Base-by-base conservation (phyloP, 1,140 invertebrate species). In the Lucilia sericata region DNA sequence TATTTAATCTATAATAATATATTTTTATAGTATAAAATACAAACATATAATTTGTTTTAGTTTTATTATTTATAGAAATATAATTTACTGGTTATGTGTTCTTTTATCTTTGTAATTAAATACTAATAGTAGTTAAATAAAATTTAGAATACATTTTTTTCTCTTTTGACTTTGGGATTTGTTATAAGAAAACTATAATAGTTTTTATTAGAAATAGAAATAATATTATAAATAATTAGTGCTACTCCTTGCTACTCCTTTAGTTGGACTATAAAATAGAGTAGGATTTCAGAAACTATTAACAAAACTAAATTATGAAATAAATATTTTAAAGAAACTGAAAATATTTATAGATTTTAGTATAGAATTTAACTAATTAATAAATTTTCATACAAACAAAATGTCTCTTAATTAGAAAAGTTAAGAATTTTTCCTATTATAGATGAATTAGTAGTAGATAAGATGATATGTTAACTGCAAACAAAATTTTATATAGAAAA, bases 221-320 rank as follows among this genome's bases (percentile, higher is more conserved):
- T 42, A 42, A 42, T 42, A 42, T 42, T 8, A 42, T 42, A 42
- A 42, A 42, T 10, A 42, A 42, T 10, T 42, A 42, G 7, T 42
- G 42, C 42, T 55, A 55, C 49, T 2, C 49, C 13, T 17, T 17
- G 2, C 65, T 70, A 70, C 65, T 70, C n/a, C n/a, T 21, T 25
- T 70, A 70, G 65, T 70, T 70, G 65, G 19, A 70, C 65, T 70
- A 70, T 70, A 70, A 70, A 70, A 70, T n/a, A 25, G 65, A 70
- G 65, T 70, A 70, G 65, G n/a, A 60, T 70, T 10, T 21, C 49
- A 7, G 5, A 55, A 55, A 55, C 8, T 25, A 70, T 30, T 21
- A 70, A 70, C 9, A 70, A 70, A 36, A 70, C 7, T n/a, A n/a
- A n/a, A 70, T 21, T 70, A 70, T 8, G 19, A 8, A 70, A 21